Evolutionary conservation across 2,888 invertebrate species (phyloP), one percentile per base, ranked within the genome.

Genomic region (Incurvaria masculella): DNA sequence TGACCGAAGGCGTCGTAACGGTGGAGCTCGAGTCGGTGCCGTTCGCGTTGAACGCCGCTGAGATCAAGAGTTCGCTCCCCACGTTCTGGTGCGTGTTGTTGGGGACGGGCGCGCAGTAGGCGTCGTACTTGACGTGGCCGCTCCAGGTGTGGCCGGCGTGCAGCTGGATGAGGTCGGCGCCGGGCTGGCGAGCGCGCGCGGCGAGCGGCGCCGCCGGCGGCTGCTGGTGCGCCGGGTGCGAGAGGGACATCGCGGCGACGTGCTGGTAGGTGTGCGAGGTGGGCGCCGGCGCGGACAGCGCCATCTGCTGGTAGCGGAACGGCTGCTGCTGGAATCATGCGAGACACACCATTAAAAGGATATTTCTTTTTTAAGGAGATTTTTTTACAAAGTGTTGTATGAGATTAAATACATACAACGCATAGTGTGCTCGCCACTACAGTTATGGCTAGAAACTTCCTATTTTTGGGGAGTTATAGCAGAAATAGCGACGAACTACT

Each of bases 1-100:
- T 80, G 1, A 76, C 63, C 0, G 74, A 71, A 0, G 73, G 69
- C 1, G 84, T 87, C 51, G 86, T 87, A 53, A 83, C 80, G 46
- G 85, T 86, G 0, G 87, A 87, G 60, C 86, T 85, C 0, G 88
- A 85, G 56, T 89, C 89, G 0, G 86, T 85, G 44, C 82, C 80
- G 48, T 66, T 69, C 2, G 68, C 58, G 49, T 65, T 69, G 51
- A 68, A 72, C 44, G 66, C 64, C 0, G 64, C 58, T 0, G 68
- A 58, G 0, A 67, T 65, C 0, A 68, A 69, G 23, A 66, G 68
- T 41, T 67, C 69, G 53, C 68, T 71, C 54, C 65, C 67, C 1
- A 68, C 66, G 48, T 72, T 73, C 46, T 74, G 75, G 51, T 74
- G 72, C 5, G 70, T 69, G 0, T 67, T 66, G 10, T 70, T 72